Base-by-base conservation (phyloP, 2,113 vertebrate genomes). In the Tenrec ecaudatus region DNA sequence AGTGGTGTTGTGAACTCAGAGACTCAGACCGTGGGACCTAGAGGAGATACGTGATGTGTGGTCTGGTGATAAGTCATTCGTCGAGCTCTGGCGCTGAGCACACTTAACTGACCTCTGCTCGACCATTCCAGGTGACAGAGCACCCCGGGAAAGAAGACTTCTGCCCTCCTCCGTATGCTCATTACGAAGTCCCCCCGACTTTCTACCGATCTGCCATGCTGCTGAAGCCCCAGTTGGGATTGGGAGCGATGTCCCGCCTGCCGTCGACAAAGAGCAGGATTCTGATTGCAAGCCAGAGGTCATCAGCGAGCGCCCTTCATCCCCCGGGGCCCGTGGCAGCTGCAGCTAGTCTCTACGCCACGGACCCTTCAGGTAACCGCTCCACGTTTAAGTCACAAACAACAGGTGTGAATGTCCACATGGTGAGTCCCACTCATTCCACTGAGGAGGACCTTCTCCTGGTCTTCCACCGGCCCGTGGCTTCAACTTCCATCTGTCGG, bases 151-250 rank as follows among this genome's bases (percentile, higher is more conserved):
- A 98, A 90, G 98, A 98, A 75, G 98, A 98, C 27, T 98, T 98
- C 92, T 98, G 98, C 68, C 93, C 98, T 95, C 92, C 98, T 29
- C 40, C 98, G 0, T 98, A 97, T 69, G 33, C 97, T 3, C 98
- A 97, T 82, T 98, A 98, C 0, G 98, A 98, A 94, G 98, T 98
- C 31, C 97, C 98, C 75, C 97, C 98, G 16, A 98, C 97, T 80
- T 98, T 99, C 90, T 99, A 98, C 94, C 98, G 98, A 25, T 99
- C 99, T 33, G 98, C 99, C 96, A 98, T 99, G 98, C 98, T 98
- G 33, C 98, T 99, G 40, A 99, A 98, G 95, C 99, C 99, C 86
- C 99, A 99, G 97, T 53, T 99, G 68, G 99, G 99, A 29, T 96
- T 99, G 88, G 99, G 99, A 0, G 99, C 99, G 0, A 98, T 99